Evolutionary conservation across 2,113 vertebrate genomes (phyloP), one percentile per base, ranked within the genome.

Genomic region (Oryzias javanicus): DNA sequence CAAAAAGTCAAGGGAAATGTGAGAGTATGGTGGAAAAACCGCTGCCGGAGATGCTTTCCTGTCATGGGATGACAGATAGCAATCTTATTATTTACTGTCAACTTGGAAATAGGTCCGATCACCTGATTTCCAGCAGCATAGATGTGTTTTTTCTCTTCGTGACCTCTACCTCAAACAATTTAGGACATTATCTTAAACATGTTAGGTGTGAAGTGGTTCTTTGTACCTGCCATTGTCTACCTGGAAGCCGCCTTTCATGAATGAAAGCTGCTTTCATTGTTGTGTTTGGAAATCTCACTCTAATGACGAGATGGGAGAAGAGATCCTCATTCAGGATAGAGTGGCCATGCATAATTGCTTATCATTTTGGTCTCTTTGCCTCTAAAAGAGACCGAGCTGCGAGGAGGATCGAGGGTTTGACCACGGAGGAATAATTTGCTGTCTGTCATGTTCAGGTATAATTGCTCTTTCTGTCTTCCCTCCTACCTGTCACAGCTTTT

Each of bases 1-100:
- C 77, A 68, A 78, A 69, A 68, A 79, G 53, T 35, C 64, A 61
- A 59, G 40, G 53, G 72, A 67, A 65, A 78, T 59, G 27, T 59
- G 67, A 83, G 70, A 59, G 70, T 42, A 49, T 10, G 29, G 60
- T 58, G 58, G 64, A 55, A 76, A 75, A 52, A 58, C 58, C 3
- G 8, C 35, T 35, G 35, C 10, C 10, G 10, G 35, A 35, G 35
- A 35, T 35, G 35, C 35, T 35, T 35, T 35, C 35, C 35, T 35
- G 8, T 35, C 10, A 10, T 35, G 35, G 35, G 35, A 10, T 35
- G 10, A 12, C 7, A 10, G 35, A 35, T 35, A 35, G 8, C 8
- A 12, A 35, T 12, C 8, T 12, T 35, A 12, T 35, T 35, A 10
- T 35, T 35, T 35, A 35, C 35, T 12, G 35, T 35, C 10, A 35